phyloP scores from a whole-genome alignment of 2,113 vertebrate species.

The Pelecanus crispus region DNA sequence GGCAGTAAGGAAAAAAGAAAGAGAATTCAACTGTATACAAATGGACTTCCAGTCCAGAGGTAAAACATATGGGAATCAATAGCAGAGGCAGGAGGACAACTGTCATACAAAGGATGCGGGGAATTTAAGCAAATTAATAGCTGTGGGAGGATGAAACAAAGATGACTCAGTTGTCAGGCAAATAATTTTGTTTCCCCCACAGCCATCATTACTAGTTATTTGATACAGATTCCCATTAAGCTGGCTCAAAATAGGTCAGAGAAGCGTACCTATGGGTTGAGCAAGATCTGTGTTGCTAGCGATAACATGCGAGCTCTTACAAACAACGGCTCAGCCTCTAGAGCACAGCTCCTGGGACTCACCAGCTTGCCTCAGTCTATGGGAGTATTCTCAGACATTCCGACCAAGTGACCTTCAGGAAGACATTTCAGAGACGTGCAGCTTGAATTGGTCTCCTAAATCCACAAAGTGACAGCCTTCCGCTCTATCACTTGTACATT shows the following conservation, averaged over 20 bases:
- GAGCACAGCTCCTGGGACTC: not conserved
- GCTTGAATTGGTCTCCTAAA: not conserved
- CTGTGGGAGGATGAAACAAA: slow-evolving; percentile 64
- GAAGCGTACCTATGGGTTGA: not conserved
- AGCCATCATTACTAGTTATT: slow-evolving; percentile 23
- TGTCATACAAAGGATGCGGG: slow-evolving; percentile 29
- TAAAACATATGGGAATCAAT: slow-evolving; percentile 45
- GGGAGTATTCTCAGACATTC: not conserved
- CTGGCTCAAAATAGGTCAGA: not conserved
- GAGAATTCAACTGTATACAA: not conserved
- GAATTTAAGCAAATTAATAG: slow-evolving; percentile 46
- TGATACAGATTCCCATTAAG: slow-evolving; percentile 48
- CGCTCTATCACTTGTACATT: not conserved
- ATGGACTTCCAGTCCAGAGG: slow-evolving; percentile 3
- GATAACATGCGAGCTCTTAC: not conserved
- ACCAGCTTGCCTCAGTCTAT: not conserved
- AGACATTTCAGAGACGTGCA: not conserved
- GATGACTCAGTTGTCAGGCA: slow-evolving; percentile 51
- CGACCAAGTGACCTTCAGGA: not conserved
- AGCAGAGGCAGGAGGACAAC: slow-evolving; percentile 27
- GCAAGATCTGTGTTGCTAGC: not conserved
- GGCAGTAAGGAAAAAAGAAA: slow-evolving; percentile 4
- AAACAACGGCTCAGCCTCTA: not conserved
- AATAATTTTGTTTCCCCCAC: slow-evolving; percentile 5
- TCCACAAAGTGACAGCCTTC: not conserved